Percentiles rank a stretch among this genome's conserved stretches.
These are phyloP conservation scores for Philereme vetulata DNA, from an alignment of 2,888 invertebrate species.

Conservation along the genomic window DNA sequence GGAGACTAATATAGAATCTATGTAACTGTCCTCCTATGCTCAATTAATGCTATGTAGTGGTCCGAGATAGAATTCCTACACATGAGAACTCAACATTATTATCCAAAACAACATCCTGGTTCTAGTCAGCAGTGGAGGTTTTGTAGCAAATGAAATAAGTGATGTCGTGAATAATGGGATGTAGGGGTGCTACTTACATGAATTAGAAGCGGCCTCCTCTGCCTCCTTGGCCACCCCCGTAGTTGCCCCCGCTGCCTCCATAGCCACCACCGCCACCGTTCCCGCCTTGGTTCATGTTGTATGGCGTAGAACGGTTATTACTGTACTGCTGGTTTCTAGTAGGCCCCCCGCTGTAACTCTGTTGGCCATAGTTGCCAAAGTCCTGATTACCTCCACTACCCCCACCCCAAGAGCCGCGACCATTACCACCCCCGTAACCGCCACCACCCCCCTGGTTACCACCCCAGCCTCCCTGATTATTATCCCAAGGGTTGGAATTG, in stretches of 20 bases:
- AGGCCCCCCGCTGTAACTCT: slow-evolving; percentile 93
- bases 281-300: slow-evolving; percentile 87
- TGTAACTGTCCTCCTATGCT: slow-evolving; percentile 45
- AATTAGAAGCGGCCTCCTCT: slow-evolving; percentile 67
- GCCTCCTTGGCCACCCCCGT: slow-evolving; percentile 75
- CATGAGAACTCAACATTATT: slow-evolving; percentile 45
- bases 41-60: slow-evolving; percentile 80
- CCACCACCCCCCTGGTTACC: slow-evolving; percentile 57
- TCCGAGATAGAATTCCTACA: slow-evolving; percentile 44
- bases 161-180: slow-evolving; percentile 43
- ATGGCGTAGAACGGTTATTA: slow-evolving; percentile 87
- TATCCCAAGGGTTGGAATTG: slow-evolving; percentile 79
- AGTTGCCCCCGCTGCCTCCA: slow-evolving; percentile 62
- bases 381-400: slow-evolving; percentile 84
- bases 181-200: slow-evolving; percentile 56
- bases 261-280: slow-evolving; percentile 76
- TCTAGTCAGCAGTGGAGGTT: slow-evolving; percentile 37
- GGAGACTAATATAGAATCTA: slow-evolving; percentile 38
- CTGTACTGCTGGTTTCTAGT: slow-evolving; percentile 90
- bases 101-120: slow-evolving; percentile 51
- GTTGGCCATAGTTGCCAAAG: slow-evolving; percentile 92
- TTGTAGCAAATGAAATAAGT: slow-evolving; percentile 41
- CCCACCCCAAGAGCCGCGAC: slow-evolving; percentile 75
- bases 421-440: slow-evolving; percentile 75
- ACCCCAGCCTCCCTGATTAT: slow-evolving; percentile 83